phyloP scores from a whole-genome alignment of 1,140 invertebrate species.

The Holcopasites calliopsidis region DNA sequence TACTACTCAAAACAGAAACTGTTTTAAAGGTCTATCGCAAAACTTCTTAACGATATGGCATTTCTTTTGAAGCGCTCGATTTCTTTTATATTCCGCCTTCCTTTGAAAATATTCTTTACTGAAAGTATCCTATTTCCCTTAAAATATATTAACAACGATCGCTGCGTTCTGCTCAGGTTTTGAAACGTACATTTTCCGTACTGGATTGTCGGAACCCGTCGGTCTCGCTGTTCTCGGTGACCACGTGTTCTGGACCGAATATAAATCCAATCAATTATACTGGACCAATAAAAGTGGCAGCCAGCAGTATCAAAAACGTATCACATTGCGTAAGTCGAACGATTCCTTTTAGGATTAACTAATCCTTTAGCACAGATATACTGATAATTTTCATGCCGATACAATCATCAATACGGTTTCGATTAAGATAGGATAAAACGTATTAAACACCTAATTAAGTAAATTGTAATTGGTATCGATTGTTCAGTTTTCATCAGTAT shows the following conservation, averaged over 20 bases:
- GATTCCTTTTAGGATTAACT: too few relatives aligned
- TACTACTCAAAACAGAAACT: too few relatives aligned
- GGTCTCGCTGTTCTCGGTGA: conserved; percentile 80
- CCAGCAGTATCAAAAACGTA: conserved; percentile 71
- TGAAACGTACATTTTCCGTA: conserved; percentile 64
- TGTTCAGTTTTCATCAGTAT: too few relatives aligned
- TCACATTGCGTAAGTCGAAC: conserved; percentile 63
- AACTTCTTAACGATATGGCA: too few relatives aligned
- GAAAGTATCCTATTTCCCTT: too few relatives aligned
- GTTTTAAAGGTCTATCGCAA: too few relatives aligned
- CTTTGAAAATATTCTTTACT: too few relatives aligned
- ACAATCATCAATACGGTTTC: too few relatives aligned
- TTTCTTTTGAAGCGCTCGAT: neutral
- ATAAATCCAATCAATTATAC: conserved; percentile 72
- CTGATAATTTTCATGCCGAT: too few relatives aligned
- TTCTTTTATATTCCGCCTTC: neutral
- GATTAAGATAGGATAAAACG: too few relatives aligned
- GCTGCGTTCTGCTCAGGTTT: conserved; percentile 63
- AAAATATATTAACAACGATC: conserved; percentile 63
- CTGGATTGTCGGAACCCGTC: conserved; percentile 73
- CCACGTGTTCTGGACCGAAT: conserved; percentile 80
- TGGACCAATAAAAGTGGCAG: conserved; percentile 82
- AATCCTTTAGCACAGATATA: too few relatives aligned
- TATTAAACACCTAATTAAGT: too few relatives aligned
- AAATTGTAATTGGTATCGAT: neutral